Evolutionary conservation across 2,888 invertebrate species (phyloP).

Genomic region (Nomada ruficornis): DNA sequence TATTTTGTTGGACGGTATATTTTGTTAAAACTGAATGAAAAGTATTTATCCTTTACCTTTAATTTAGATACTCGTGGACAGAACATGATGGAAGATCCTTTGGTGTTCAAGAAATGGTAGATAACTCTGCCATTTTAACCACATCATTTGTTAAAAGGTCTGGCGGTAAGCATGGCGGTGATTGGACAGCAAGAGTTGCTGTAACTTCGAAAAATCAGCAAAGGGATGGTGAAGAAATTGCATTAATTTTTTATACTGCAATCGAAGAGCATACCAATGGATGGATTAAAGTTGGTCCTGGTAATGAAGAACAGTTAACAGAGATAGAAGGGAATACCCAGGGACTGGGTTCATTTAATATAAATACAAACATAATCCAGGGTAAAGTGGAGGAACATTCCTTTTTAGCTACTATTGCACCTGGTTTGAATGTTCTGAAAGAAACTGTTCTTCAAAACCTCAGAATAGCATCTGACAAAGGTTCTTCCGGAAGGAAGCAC

Average conservation of each 20-base stretch:
- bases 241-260: slow-evolving; percentile 93
- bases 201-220: slow-evolving; percentile 84
- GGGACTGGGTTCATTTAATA: slow-evolving; percentile 91
- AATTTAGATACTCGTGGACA: slow-evolving; percentile 91
- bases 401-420: slow-evolving; percentile 89
- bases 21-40: background rate
- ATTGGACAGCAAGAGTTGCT: slow-evolving; percentile 95
- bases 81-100: slow-evolving; percentile 97
- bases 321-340: slow-evolving; percentile 91
- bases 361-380: slow-evolving; percentile 84
- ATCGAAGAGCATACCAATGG: slow-evolving; percentile 90
- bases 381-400: slow-evolving; percentile 90
- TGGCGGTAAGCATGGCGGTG: slow-evolving; percentile 93
- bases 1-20: background rate
- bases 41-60: background rate
- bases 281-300: slow-evolving; percentile 85
- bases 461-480: slow-evolving; percentile 86
- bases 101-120: slow-evolving; percentile 95
- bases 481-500: slow-evolving; percentile 85
- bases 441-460: slow-evolving; percentile 91
- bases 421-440: slow-evolving; percentile 89
- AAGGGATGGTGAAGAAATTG: slow-evolving; percentile 85
- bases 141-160: slow-evolving; percentile 95
- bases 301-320: slow-evolving; percentile 85
- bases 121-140: slow-evolving; percentile 90